Evolutionary conservation across 2,888 invertebrate genomes (phyloP).

Genomic region (Megalurothrips usitatus): DNA sequence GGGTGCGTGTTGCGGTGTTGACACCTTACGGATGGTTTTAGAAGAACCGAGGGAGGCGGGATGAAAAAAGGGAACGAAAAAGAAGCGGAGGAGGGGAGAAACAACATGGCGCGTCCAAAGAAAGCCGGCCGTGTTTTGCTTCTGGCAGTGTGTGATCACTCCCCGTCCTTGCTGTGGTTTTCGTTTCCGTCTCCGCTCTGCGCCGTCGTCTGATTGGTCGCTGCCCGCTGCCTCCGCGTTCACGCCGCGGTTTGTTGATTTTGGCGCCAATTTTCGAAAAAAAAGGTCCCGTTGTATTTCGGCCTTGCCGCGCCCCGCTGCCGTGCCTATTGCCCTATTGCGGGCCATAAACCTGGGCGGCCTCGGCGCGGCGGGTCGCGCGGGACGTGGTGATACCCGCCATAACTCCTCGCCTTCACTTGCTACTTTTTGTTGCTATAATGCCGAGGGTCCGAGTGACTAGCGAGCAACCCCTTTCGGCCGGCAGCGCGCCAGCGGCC

Average conservation of each 20-base stretch:
- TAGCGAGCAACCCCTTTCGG: too few species aligned
- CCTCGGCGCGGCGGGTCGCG: too few species aligned
- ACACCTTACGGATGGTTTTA: slow-evolving; percentile 16
- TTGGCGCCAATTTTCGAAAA: background rate
- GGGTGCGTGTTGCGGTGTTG: background rate
- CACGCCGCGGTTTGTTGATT: background rate
- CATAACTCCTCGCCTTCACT: too few species aligned
- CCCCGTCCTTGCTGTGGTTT: too few species aligned
- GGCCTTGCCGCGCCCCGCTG: background rate
- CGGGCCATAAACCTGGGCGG: background rate
- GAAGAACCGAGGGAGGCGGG: background rate
- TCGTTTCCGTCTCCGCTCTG: too few species aligned
- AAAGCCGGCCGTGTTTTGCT: background rate
- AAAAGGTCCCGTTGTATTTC: background rate
- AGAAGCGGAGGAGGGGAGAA: background rate
- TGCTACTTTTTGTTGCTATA: too few species aligned
- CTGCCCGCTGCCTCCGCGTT: background rate
- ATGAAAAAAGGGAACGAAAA: background rate
- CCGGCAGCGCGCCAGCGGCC: too few species aligned
- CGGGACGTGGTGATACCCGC: too few species aligned
- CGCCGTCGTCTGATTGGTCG: background rate
- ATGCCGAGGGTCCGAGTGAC: too few species aligned
- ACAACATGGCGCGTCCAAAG: background rate
- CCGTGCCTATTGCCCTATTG: background rate
- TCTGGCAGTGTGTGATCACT: too few species aligned